Percentiles rank a stretch among this genome's conserved stretches.
phyloP scores from a whole-genome alignment of 2,888 invertebrate genomes.

The Cephus sareptanus region DNA sequence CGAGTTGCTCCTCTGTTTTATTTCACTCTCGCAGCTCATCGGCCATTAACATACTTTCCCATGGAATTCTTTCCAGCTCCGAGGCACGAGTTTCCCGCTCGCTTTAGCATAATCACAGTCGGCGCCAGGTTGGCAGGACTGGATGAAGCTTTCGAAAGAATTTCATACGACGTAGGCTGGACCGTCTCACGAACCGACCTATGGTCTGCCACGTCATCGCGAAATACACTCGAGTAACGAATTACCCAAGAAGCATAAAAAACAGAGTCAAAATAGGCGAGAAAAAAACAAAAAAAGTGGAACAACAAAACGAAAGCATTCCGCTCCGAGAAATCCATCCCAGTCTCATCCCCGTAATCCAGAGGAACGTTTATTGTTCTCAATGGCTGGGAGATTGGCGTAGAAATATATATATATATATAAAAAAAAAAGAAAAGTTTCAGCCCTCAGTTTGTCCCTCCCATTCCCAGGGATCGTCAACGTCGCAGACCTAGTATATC shows the following conservation, averaged over 20 bases:
- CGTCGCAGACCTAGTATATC: not conserved
- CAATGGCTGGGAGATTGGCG: conserved; percentile 28
- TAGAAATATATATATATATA: conserved; percentile 14
- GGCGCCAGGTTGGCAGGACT: not conserved
- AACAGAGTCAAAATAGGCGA: not conserved
- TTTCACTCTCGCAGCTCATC: conserved; percentile 45
- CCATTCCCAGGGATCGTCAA: not conserved
- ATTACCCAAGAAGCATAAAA: not conserved
- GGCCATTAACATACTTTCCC: conserved; percentile 62
- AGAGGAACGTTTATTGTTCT: conserved; percentile 24
- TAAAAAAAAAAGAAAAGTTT: conserved; percentile 17
- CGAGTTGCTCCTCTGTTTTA: conserved; percentile 50
- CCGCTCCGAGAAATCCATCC: not conserved
- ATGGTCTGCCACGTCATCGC: not conserved
- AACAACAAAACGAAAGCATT: not conserved
- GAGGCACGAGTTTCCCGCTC: conserved; percentile 31
- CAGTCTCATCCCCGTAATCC: not conserved
- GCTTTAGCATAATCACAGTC: conserved; percentile 52
- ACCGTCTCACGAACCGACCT: not conserved
- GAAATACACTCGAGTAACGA: not conserved
- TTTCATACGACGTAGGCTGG: not conserved
- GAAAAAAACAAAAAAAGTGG: not conserved
- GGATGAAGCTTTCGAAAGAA: not conserved
- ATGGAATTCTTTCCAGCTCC: conserved; percentile 48
- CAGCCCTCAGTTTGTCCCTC: not conserved